Evolutionary conservation across 1,140 invertebrate species (phyloP).

Genomic region (Micrasema minimum): DNA sequence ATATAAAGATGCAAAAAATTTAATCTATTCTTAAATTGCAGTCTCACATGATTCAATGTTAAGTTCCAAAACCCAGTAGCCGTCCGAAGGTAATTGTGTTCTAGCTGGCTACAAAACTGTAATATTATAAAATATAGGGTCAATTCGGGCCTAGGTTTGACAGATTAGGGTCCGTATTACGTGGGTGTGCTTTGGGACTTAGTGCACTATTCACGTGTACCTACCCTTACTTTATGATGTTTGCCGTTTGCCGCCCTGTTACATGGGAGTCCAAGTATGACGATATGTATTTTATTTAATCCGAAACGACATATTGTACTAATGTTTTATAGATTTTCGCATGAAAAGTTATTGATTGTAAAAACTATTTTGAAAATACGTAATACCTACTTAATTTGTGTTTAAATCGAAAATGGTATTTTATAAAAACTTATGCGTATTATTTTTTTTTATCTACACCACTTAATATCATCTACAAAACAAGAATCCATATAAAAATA

Average conservation of each 20-base stretch:
- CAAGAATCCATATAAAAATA: neutral
- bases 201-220: too few relatives aligned
- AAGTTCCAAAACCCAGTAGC: neutral
- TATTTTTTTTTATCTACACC: neutral
- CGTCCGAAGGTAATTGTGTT: neutral
- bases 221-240: too few relatives aligned
- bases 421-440: neutral
- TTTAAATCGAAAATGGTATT: neutral
- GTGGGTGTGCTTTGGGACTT: conserved; percentile 38
- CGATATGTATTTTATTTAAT: too few relatives aligned
- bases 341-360: too few relatives aligned
- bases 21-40: conserved; percentile 13
- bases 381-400: neutral
- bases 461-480: neutral
- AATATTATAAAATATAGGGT: conserved; percentile 42
- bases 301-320: too few relatives aligned
- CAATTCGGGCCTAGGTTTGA: conserved; percentile 34
- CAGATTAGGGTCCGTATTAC: conserved; percentile 40
- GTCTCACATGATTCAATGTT: neutral
- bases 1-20: neutral
- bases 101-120: conserved; percentile 17
- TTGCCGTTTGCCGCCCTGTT: too few relatives aligned
- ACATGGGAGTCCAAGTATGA: too few relatives aligned
- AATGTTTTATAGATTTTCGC: too few relatives aligned
- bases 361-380: neutral